Percentiles rank a stretch among this genome's conserved stretches.
Evolutionary conservation across 2,888 invertebrate genomes (phyloP).

Genomic region (Lutraria lutraria): DNA sequence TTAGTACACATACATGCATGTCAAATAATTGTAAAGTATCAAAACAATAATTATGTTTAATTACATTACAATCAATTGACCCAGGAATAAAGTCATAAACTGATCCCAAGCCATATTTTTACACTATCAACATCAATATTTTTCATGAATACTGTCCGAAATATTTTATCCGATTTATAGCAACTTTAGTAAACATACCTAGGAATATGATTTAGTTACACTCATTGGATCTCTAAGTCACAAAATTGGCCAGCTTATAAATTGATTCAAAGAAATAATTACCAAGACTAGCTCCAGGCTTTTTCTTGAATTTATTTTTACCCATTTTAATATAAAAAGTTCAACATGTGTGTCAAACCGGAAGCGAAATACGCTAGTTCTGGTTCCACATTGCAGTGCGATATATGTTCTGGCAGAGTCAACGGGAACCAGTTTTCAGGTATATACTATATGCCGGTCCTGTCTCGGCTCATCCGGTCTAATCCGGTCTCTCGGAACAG

Average conservation of each 20-base stretch:
- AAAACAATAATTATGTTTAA: too few relatives aligned
- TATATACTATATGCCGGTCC: too few relatives aligned
- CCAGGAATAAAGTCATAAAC: too few relatives aligned
- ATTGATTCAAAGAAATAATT: background rate
- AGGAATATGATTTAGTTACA: background rate
- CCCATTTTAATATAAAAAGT: constrained; percentile 64
- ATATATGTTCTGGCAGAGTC: too few relatives aligned
- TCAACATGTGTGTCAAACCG: constrained; percentile 32
- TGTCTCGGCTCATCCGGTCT: too few relatives aligned
- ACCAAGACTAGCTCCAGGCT: constrained; percentile 72
- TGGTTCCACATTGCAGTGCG: too few relatives aligned
- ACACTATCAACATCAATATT: background rate
- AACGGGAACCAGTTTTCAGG: too few relatives aligned
- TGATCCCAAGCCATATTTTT: too few relatives aligned
- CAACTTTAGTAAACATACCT: background rate
- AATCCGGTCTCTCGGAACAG: too few relatives aligned
- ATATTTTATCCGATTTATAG: constrained; percentile 16
- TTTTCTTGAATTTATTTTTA: constrained; percentile 76
- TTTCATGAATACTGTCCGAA: background rate
- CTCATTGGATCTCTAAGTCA: background rate
- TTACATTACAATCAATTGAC: too few relatives aligned
- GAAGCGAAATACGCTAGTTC: constrained; percentile 24
- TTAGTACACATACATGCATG: too few relatives aligned
- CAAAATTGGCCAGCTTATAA: background rate
- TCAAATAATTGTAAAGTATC: too few relatives aligned